Evolutionary conservation across 1,140 invertebrate genomes (phyloP).

Genomic region (Hetaerina americana): DNA sequence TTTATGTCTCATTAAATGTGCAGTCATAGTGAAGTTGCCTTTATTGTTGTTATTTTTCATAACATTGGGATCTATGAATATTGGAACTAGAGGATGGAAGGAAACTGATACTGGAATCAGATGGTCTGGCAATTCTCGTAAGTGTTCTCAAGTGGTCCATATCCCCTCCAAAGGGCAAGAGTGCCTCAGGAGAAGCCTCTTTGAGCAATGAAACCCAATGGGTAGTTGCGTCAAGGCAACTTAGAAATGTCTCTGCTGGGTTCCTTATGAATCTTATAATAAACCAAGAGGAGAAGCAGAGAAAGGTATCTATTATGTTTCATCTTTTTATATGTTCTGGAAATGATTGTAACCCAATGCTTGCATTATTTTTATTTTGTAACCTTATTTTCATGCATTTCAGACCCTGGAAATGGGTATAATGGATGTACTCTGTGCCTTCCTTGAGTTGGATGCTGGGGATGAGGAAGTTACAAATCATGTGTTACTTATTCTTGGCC

Average conservation of each 20-base stretch:
- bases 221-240: slow-evolving; percentile 15
- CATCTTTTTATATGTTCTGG: neutral
- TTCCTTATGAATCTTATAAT: slow-evolving; percentile 68
- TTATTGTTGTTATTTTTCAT: slow-evolving; percentile 20
- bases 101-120: slow-evolving; percentile 42
- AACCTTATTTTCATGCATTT: slow-evolving; percentile 9
- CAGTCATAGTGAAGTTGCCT: no score
- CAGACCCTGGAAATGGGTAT: slow-evolving; percentile 50
- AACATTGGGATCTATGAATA: slow-evolving; percentile 38
- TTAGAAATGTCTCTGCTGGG: slow-evolving; percentile 43
- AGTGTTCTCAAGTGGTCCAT: slow-evolving; percentile 23
- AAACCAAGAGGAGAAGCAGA: slow-evolving; percentile 49
- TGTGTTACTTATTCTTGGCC: slow-evolving; percentile 53
- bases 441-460: slow-evolving; percentile 34
- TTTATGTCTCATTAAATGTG: no score
- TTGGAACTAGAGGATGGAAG: slow-evolving; percentile 38
- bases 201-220: slow-evolving; percentile 17
- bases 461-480: slow-evolving; percentile 50
- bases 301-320: slow-evolving; percentile 23
- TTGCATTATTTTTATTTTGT: neutral
- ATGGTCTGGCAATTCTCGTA: slow-evolving; percentile 35
- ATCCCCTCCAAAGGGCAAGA: slow-evolving; percentile 26
- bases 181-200: slow-evolving; percentile 34
- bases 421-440: slow-evolving; percentile 42
- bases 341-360: neutral